Evolutionary conservation across 2,888 invertebrate genomes (phyloP), one percentile per base, ranked within the genome.

Genomic region (Nasonovia ribisnigri): DNA sequence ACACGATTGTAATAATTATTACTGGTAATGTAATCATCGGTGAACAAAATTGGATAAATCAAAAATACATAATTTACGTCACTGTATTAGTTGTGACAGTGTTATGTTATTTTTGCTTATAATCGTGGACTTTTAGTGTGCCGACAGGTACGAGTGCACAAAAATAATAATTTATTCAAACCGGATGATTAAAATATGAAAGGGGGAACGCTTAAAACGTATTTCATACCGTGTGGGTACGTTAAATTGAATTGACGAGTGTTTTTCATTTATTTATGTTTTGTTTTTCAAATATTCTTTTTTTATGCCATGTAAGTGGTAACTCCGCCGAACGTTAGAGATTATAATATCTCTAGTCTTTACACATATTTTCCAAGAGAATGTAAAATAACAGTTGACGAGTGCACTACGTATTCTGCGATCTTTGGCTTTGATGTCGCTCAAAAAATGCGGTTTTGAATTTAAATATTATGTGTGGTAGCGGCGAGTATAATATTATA

Each of bases 391-490:
- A 54, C 51, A 88, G 42, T 54, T 42, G 88, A 54, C 54, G 48
- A 88, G 54, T 54, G 2, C 54, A 88, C 88, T 36, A 20, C 8
- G 77, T 36, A 36, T 77, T 77, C 51, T 54, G 51, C 42, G 13
- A 54, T 51, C 36, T 54, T 36, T 54, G 42, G 51, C 88, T 88
- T 88, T 88, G 54, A 88, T 88, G 88, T n/a, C 36, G 5, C 26
- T 51, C 54, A 54, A 51, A 88, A 57, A 42, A 88, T 51, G 36
- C n/a, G 16, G 54, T 26, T 54, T 51, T 42, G 26, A 88, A 88
- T 88, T 88, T 88, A 88, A 88, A 88, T 88, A 51, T 88, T 88
- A 54, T 88, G 51, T 88, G 88, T 36, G 54, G 48, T 54, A n/a
- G 54, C 20, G 77, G 26, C 13, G 26, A n/a, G 51, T 54, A 36